Percentiles rank a stretch among this genome's conserved stretches.
Conservation (phyloP, 1,140 invertebrate genomes). For the Helicoverpa zea region DNA sequence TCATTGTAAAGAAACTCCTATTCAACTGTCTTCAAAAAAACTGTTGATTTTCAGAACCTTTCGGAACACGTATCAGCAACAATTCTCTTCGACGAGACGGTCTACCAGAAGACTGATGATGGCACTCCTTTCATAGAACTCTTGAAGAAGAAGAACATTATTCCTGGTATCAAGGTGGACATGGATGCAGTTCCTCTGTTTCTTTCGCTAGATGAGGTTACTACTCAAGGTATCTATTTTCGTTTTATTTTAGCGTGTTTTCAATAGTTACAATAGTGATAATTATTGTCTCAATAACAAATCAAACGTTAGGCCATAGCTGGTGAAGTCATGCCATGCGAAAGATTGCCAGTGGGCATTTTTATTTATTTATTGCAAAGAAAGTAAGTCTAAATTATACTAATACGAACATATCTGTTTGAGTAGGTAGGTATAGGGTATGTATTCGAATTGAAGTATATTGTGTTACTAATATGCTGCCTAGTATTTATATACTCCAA, state of each 20-base stretch:
- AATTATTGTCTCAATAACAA: no score
- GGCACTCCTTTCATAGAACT: slow-evolving; percentile 93
- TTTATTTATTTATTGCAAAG: no score
- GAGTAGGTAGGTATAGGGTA: no score
- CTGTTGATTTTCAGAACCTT: slow-evolving; percentile 63
- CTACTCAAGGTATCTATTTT: slow-evolving; percentile 94
- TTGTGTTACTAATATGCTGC: no score
- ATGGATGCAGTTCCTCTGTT: slow-evolving; percentile 94
- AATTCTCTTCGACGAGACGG: slow-evolving; percentile 98
- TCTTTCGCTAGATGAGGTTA: slow-evolving; percentile 96
- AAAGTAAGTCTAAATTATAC: no score
- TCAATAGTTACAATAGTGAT: neutral
- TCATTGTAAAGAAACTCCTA: no score
- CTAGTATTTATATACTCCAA: no score
- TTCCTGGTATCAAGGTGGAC: slow-evolving; percentile 97
- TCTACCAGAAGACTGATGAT: slow-evolving; percentile 96
- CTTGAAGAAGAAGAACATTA: slow-evolving; percentile 93
- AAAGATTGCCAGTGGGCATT: no score
- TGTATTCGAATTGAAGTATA: no score
- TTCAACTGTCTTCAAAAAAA: neutral
- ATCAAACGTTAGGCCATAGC: no score
- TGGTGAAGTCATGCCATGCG: no score
- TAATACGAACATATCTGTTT: no score
- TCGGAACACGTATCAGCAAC: slow-evolving; percentile 94
- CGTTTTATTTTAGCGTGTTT: neutral